A percentile compares a stretch with the other conserved stretches of the same genome.
phyloP scores from a whole-genome alignment of 1,140 invertebrate genomes.

The Micrasema minimum region DNA sequence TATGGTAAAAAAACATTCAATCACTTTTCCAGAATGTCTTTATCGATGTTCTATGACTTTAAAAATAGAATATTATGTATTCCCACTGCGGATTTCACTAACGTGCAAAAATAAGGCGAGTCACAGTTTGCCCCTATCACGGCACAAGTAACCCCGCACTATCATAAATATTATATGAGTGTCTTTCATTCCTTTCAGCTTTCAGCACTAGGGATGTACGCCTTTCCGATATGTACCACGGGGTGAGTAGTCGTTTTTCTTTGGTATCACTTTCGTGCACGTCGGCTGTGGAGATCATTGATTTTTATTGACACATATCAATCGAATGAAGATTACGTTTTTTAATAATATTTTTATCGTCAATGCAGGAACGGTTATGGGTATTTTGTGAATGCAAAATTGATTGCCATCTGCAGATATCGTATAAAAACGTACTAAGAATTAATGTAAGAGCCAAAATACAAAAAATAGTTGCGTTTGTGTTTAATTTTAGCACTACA shows the following conservation, averaged over 20 bases:
- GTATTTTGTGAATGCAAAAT: too few species aligned
- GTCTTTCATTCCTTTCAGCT: constrained; percentile 27
- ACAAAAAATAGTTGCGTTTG: too few species aligned
- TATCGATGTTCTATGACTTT: too few species aligned
- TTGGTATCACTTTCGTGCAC: not conserved
- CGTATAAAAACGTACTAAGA: too few species aligned
- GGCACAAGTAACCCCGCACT: constrained; percentile 6
- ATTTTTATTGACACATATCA: constrained; percentile 11
- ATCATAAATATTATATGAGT: constrained; percentile 26
- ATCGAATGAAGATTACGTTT: not conserved
- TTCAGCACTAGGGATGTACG: constrained; percentile 15
- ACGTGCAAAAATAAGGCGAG: constrained; percentile 3
- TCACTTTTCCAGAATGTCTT: too few species aligned
- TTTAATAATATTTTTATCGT: too few species aligned
- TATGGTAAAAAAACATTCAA: not conserved
- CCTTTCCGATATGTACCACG: constrained; percentile 4
- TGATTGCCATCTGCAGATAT: too few species aligned
- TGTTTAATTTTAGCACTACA: too few species aligned
- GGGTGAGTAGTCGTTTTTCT: not conserved
- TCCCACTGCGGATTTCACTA: too few species aligned
- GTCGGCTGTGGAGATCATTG: not conserved
- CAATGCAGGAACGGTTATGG: too few species aligned
- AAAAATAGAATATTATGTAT: not conserved
- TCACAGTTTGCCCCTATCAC: constrained; percentile 1
- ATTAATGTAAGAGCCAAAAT: too few species aligned